Evolutionary conservation across 1,140 invertebrate species (phyloP), one percentile per base, ranked within the genome.

Genomic region (Drosophila parvula): DNA sequence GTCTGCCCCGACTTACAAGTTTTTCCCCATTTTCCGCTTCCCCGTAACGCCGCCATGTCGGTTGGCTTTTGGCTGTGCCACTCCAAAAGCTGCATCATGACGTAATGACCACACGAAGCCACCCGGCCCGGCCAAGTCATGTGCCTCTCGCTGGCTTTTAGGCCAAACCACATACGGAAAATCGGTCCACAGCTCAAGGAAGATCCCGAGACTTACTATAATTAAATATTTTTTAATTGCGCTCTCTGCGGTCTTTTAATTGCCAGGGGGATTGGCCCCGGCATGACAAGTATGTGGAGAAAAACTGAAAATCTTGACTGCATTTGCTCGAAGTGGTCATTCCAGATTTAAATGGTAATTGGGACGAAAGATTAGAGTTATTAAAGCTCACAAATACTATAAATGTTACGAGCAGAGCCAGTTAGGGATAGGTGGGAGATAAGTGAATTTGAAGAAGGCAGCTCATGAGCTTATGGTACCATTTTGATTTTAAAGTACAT

Each of bases 211-310:
- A 68, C 65, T 71, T 50, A 58, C 65, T 41, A 71, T 73, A 71
- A 73, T 73, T 73, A 71, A 73, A 73, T 73, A 70, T 71, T 71
- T 58, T 61, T 68, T 73, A 71, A 73, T 73, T 73, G 67, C 69
- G 40, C 69, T 71, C 67, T 71, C 69, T 73, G 67, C 69, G 69
- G 69, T 71, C 69, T 73, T 73, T 71, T 73, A 59, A 73, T 73
- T 71, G 69, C 69, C 65, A 30, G 65, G 47, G 45, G 65, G 65
- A 69, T 69, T 69, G 65, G 65, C 62, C 61, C 38, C 7, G 67
- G 43, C 53, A 71, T 50, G 67, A 50, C 53, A 50, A 59, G 67
- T 71, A 71, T 59, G 36, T 36, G 53, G 34, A 5, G 22, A 70
- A 48, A 40, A 55, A 22, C 48, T 44, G 10, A 41, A 55, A 70